Base-by-base conservation (phyloP, 1,140 invertebrate genomes). In the Colletes latitarsis region DNA sequence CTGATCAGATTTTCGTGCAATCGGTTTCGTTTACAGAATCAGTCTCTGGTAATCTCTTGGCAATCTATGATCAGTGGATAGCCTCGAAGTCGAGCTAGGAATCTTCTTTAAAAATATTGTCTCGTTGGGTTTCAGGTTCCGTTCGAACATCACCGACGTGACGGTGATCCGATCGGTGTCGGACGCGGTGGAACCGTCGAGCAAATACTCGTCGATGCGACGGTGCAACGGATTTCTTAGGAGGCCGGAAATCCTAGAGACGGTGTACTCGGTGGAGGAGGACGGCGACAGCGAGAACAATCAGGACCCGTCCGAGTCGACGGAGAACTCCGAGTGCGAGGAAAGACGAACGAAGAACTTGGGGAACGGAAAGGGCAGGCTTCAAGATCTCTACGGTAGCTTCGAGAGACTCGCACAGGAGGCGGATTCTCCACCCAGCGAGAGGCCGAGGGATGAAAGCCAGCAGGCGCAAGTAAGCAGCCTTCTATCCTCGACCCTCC, bases 191-290 rank as follows among this genome's bases (percentile, higher is more conserved):
- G 96, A 97, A 86, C 96, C 96, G 4, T 96, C 96, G 88, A 93
- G 95, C 69, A 97, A 97, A 87, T 97, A 97, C 84, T 95, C 94
- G 41, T 94, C 96, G 4, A 91, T 95, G 75, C 92, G 96, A 82
- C 94, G 96, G 14, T 96, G 95, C 63, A 97, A 97, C 88, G 96
- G 96, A 17, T 96, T 96, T 82, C 90, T 97, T 3, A 93, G 96
- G 41, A 94, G 96, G 77, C 96, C 96, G 1, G 97, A 97, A 82
- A 96, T 97, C 19, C 92, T 97, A n/a, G 97, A 97, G 88, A 97
- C 97, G 0, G 97, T 97, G 0, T 97, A 97, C 91, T 97, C 96
- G 82, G 96, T 97, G 0, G 97, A 97, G 89, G 97, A 97, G 88
- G 96, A 97, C 90, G 95, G 92, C 0, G 96, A 97, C 81, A 94